Base-by-base conservation (phyloP, 2,888 invertebrate genomes). In the Dusona sp. region DNA sequence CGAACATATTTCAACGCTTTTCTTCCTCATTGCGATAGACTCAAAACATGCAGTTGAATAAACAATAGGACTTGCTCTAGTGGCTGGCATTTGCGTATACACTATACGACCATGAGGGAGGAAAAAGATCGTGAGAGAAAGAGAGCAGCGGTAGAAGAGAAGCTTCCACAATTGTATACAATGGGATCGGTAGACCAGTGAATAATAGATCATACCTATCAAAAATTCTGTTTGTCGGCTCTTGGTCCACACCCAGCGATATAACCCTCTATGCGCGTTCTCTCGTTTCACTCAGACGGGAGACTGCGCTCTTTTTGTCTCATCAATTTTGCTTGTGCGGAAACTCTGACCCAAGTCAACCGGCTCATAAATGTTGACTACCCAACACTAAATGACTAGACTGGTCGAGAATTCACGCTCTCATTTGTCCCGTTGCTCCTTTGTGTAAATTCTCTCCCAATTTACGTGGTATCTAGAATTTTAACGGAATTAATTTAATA, bases 171-270 rank as follows among this genome's bases (percentile, higher is more conserved):
- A 89, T 90, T 89, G 89, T 88, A 88, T 89, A 91, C 91, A 92
- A 92, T 90, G 89, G 88, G 85, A 89, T 88, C 83, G 87, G 88
- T 87, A 88, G 89, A 90, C 81, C 89, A 88, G 90, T 92, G 91
- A 92, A 92, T 92, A 92, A 90, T 90, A 88, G 90, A 92, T 92
- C 89, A 87, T 6, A 13, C 82, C 86, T 89, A 92, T 93, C 88
- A 92, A 92, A 92, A 93, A 93, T 93, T 93, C 93, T 89, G 92
- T 93, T 93, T 90, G 90, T 89, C 82, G 51, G 33, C 51, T 48
- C 67, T 51, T 77, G 89, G 90, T 86, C 84, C 87, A 83, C 79
- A 78, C 65, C 72, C 57, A 45, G 38, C 70, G 42, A 77, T 57
- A 74, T 68, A 51, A 25, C 22, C 64, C n/a, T 64, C 13, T 74